A percentile compares a stretch with the other conserved stretches of the same genome.
Conservation (phyloP, 2,113 vertebrate genomes). For the Sterna hirundo region DNA sequence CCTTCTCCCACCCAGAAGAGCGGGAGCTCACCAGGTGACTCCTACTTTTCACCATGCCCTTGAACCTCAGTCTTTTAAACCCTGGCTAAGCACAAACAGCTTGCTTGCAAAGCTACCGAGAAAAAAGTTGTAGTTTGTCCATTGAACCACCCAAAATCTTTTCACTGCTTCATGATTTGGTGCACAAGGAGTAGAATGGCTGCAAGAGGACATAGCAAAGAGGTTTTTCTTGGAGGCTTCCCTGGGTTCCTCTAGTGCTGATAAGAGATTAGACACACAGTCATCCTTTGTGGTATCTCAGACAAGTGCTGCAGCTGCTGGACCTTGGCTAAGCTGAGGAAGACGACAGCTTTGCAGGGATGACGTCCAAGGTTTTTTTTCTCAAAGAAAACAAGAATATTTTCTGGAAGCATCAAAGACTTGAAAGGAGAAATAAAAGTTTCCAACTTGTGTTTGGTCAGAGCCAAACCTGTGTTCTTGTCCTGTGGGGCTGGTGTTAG, state of each 20-base stretch:
- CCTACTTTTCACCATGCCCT: neutral
- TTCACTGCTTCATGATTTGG: neutral
- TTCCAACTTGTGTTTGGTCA: neutral
- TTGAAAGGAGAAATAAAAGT: neutral
- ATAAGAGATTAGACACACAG: neutral
- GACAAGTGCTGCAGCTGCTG: neutral
- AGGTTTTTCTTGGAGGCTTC: neutral
- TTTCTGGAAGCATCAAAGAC: neutral
- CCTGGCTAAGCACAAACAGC: neutral
- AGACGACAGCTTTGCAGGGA: neutral
- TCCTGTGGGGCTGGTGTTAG: neutral
- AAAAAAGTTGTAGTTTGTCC: neutral
- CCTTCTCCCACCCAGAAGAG: neutral
- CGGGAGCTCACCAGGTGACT: neutral
- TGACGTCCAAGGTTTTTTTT: neutral
- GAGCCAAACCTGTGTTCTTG: neutral
- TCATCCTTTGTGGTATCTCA: neutral
- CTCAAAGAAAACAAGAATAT: neutral
- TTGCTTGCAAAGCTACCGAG: neutral
- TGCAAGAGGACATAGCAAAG: neutral
- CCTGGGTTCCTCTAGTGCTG: neutral
- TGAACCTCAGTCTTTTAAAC: neutral
- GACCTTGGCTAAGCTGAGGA: neutral
- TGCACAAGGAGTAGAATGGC: fast-evolving
- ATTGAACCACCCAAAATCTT: neutral